These are phyloP conservation scores for Brevimyrus niger DNA, from an alignment of 2,113 vertebrate genomes.

Conservation along the genomic window DNA sequence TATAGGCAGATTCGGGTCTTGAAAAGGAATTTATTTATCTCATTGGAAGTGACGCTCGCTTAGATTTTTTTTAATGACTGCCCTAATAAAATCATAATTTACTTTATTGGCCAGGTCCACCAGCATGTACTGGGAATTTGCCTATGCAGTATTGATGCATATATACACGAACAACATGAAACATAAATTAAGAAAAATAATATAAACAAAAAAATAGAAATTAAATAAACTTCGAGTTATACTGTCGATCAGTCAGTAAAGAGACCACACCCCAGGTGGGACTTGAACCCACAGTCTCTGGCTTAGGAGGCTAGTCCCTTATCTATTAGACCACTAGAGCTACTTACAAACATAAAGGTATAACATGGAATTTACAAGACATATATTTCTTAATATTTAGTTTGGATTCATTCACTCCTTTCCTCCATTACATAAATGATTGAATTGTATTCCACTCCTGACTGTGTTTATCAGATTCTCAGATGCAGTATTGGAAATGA, in stretches of 20 bases:
- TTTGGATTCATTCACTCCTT: background rate
- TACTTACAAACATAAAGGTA: background rate
- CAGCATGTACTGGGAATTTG: background rate
- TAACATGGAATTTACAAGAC: background rate
- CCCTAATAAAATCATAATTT: background rate
- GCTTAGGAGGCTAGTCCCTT: constrained; percentile 47
- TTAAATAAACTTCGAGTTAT: background rate
- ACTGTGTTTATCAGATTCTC: background rate
- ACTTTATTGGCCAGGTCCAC: background rate
- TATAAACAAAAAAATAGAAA: background rate
- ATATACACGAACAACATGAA: background rate
- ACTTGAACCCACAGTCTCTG: constrained; percentile 43
- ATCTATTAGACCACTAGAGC: constrained; percentile 37
- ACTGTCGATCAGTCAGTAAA: background rate
- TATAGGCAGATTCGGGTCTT: constrained; percentile 38
- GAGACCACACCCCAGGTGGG: constrained; percentile 21
- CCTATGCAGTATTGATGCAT: background rate
- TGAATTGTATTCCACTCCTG: background rate
- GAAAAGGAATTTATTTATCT: constrained; percentile 32
- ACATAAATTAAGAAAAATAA: background rate
- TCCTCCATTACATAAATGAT: background rate
- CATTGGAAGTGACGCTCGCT: constrained; percentile 24
- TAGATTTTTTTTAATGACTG: background rate
- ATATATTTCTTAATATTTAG: background rate
- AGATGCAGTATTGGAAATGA: background rate